phyloP scores from a whole-genome alignment of 1,140 invertebrate genomes.

The Trissolcus basalis region DNA sequence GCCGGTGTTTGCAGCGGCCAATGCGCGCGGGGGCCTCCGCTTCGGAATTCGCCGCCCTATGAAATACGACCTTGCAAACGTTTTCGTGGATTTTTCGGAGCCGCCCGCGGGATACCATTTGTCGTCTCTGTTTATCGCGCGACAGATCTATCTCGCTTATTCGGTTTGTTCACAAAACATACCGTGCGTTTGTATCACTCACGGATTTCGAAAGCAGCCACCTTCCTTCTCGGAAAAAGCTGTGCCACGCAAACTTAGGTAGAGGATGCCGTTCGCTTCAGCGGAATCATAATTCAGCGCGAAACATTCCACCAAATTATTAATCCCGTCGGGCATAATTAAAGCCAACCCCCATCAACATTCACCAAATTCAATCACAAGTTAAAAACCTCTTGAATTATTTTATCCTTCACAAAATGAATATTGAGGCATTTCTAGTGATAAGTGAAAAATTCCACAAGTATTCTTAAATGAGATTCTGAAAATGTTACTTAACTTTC shows the following conservation, averaged over 20 bases:
- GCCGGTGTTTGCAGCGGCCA: too few species aligned
- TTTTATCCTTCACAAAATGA: too few species aligned
- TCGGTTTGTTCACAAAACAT: conserved; percentile 36
- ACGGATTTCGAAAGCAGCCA: conserved; percentile 61
- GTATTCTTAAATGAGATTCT: too few species aligned
- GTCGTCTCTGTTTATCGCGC: conserved; percentile 21
- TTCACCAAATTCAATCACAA: too few species aligned
- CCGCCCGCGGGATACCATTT: conserved; percentile 23
- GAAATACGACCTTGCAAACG: conserved; percentile 63
- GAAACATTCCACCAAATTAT: conserved; percentile 47
- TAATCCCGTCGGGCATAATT: conserved; percentile 33
- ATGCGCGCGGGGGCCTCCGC: not conserved
- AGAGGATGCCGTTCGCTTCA: conserved; percentile 31
- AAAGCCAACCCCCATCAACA: conserved; percentile 14
- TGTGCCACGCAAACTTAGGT: conserved; percentile 35
- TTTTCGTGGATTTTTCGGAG: conserved; percentile 59
- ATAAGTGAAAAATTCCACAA: too few species aligned
- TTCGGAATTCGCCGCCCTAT: conserved; percentile 44
- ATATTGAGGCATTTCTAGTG: too few species aligned
- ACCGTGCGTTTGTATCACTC: conserved; percentile 52
- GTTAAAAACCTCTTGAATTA: too few species aligned
- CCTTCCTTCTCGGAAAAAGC: conserved; percentile 60
- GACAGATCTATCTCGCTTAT: not conserved
- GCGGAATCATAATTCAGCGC: conserved; percentile 52
- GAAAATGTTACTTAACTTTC: too few species aligned